phyloP scores from a whole-genome alignment of 2,888 invertebrate genomes.

The Temnothorax rugatulus region DNA sequence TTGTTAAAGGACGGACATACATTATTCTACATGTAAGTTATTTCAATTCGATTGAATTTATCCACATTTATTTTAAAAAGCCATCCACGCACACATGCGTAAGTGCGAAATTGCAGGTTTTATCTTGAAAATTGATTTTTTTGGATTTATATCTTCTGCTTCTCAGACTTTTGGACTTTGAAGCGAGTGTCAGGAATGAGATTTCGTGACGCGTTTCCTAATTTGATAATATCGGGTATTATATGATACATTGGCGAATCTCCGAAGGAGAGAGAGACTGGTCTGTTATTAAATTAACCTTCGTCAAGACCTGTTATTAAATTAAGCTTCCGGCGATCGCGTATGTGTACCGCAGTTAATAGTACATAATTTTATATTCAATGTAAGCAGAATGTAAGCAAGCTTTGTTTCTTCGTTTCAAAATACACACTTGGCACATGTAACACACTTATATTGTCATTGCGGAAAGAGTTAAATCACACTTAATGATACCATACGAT shows the following conservation, averaged over 20 bases:
- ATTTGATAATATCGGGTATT: constrained; percentile 54
- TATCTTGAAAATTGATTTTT: constrained; percentile 18
- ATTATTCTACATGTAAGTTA: neutral
- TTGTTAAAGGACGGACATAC: neutral
- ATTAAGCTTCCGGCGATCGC: constrained; percentile 45
- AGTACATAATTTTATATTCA: constrained; percentile 46
- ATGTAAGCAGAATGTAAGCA: constrained; percentile 16
- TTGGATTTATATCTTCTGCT: neutral
- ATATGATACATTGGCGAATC: constrained; percentile 44
- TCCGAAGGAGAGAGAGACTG: constrained; percentile 14
- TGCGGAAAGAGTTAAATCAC: constrained; percentile 2
- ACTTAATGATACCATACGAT: neutral
- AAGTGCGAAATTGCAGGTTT: neutral
- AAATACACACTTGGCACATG: neutral
- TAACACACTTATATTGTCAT: constrained; percentile 2
- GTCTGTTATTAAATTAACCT: constrained; percentile 56
- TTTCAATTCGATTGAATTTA: constrained; percentile 4
- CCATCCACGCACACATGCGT: neutral
- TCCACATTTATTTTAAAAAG: neutral
- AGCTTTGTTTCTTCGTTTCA: constrained; percentile 5
- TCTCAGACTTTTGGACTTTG: neutral
- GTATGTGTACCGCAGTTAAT: constrained; percentile 12
- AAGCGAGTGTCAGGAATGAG: constrained; percentile 10
- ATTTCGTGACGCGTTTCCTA: constrained; percentile 46
- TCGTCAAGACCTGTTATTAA: constrained; percentile 55